These are phyloP conservation scores for Leptogaster cylindrica DNA, from an alignment of 2,888 invertebrate genomes.

Conservation along the genomic window DNA sequence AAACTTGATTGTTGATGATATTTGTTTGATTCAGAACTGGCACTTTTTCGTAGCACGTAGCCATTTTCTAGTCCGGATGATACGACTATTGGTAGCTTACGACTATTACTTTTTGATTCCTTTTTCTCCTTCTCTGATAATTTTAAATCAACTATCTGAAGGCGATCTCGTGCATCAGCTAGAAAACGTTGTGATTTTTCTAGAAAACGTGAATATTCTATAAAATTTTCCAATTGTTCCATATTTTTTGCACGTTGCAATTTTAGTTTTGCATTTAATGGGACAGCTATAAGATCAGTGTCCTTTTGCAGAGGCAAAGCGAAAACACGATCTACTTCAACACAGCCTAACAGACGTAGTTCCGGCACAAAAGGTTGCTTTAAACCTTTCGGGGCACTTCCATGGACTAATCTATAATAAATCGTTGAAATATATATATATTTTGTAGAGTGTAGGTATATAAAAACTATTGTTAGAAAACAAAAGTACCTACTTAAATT, in stretches of 20 bases:
- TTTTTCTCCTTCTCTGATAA: constrained; percentile 70
- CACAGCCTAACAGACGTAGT: constrained; percentile 79
- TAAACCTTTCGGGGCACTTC: constrained; percentile 82
- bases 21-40: constrained; percentile 75
- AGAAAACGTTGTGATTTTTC: constrained; percentile 78
- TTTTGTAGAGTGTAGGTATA: background rate
- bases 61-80: constrained; percentile 65
- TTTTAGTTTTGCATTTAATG: constrained; percentile 84
- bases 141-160: constrained; percentile 82
- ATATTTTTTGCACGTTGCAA: constrained; percentile 83
- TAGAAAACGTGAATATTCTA: constrained; percentile 78
- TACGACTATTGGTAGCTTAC: constrained; percentile 59
- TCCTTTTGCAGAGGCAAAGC: constrained; percentile 84
- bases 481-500: no score
- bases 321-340: constrained; percentile 83
- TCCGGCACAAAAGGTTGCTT: constrained; percentile 87
- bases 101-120: constrained; percentile 58
- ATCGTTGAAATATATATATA: background rate
- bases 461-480: background rate
- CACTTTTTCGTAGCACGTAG: constrained; percentile 76
- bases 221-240: constrained; percentile 75
- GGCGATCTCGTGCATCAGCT: constrained; percentile 75
- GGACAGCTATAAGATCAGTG: constrained; percentile 80
- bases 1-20: constrained; percentile 63
- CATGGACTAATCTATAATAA: constrained; percentile 74